These are phyloP conservation scores for Salpingus planirostris DNA, from an alignment of 2,888 invertebrate species.

Conservation along the genomic window DNA sequence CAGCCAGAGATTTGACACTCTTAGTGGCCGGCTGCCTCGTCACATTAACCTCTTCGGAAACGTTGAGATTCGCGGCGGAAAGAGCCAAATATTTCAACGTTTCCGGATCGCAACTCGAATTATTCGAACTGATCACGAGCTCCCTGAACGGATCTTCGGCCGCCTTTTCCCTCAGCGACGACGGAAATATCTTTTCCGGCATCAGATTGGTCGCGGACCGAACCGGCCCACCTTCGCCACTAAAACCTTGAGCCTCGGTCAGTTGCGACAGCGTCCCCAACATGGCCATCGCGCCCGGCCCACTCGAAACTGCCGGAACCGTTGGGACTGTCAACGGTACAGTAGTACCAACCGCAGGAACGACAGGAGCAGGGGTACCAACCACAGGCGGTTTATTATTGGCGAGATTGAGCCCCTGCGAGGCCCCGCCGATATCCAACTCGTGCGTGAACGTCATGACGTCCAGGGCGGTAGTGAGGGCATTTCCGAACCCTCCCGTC, in stretches of 20 bases:
- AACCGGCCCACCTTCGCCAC: too few relatives aligned
- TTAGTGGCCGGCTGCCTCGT: slow-evolving; percentile 14
- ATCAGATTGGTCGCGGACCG: slow-evolving; percentile 3
- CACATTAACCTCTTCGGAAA: slow-evolving; percentile 40
- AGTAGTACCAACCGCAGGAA: too few relatives aligned
- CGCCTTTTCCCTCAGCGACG: slow-evolving; percentile 6
- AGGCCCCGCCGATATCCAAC: slow-evolving; percentile 27
- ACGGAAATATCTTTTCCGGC: slow-evolving; percentile 6
- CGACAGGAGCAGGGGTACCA: too few relatives aligned
- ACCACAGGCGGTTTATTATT: slow-evolving; percentile 22
- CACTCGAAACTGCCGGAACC: too few relatives aligned
- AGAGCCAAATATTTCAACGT: slow-evolving; percentile 51
- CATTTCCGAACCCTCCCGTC: slow-evolving; percentile 48
- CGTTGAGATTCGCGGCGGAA: slow-evolving; percentile 51
- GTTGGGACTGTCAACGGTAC: too few relatives aligned
- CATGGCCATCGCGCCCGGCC: slow-evolving; percentile 23
- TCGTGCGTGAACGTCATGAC: slow-evolving; percentile 79
- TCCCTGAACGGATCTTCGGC: slow-evolving; percentile 53
- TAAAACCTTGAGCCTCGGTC: slow-evolving; percentile 26
- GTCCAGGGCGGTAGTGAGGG: slow-evolving; percentile 68
- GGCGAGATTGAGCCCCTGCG: slow-evolving; percentile 30
- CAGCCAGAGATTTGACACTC: slow-evolving; percentile 36
- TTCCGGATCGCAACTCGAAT: slow-evolving; percentile 37
- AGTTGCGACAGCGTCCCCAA: slow-evolving; percentile 33
- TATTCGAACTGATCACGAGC: slow-evolving; percentile 50